Conservation (phyloP, 2,888 invertebrate species). For the Troglohyphantes excavatus region DNA sequence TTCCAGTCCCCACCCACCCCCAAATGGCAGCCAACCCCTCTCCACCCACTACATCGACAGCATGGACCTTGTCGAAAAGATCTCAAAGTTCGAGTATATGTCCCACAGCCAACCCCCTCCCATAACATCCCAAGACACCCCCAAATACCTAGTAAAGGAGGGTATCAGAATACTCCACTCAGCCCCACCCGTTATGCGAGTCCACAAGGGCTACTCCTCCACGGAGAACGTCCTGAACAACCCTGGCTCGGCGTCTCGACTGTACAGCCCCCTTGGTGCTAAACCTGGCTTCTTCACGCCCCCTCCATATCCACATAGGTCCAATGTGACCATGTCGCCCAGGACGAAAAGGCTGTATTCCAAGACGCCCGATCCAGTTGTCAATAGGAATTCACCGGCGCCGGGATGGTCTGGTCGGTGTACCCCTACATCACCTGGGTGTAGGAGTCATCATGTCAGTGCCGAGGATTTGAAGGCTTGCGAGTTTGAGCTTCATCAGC, state of each 20-base stretch:
- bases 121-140: constrained; percentile 78
- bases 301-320: constrained; percentile 65
- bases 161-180: constrained; percentile 76
- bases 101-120: constrained; percentile 84
- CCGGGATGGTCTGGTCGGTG: constrained; percentile 80
- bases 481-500: constrained; percentile 82
- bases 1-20: constrained; percentile 35
- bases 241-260: constrained; percentile 46
- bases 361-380: constrained; percentile 75
- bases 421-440: constrained; percentile 76
- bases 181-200: constrained; percentile 66
- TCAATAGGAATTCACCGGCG: constrained; percentile 60
- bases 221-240: constrained; percentile 51
- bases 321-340: constrained; percentile 57
- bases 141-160: constrained; percentile 79
- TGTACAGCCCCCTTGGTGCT: constrained; percentile 58
- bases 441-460: constrained; percentile 81
- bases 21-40: constrained; percentile 9
- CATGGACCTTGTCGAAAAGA: constrained; percentile 87
- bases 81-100: constrained; percentile 90
- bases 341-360: constrained; percentile 71
- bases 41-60: constrained; percentile 83
- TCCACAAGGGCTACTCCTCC: constrained; percentile 64
- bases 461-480: constrained; percentile 83
- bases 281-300: constrained; percentile 76